Base-by-base conservation (phyloP, 2,888 invertebrate species). In the Drosophila ustulata region DNA sequence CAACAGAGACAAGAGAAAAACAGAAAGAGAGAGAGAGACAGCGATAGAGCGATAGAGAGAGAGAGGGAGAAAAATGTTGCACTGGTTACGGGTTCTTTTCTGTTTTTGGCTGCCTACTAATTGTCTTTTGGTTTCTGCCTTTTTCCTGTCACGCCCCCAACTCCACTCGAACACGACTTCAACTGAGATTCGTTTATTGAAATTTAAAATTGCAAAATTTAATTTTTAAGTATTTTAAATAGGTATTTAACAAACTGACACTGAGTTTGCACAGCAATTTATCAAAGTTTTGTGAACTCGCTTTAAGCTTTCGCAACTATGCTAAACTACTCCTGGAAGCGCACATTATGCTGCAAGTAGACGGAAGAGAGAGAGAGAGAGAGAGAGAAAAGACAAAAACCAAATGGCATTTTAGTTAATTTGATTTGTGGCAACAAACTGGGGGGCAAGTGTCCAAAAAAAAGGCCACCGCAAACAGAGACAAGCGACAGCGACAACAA, bases 281-380 rank as follows among this genome's bases (percentile, higher is more conserved):
- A 88, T 84, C 83, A 84, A 84, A 88, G 78, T 86, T 88, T 86
- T 86, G 37, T 70, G 78, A 84, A 86, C 75, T 71, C 78, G 81
- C 78, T 86, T 86, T 83, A 86, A 88, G 83, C 83, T 75, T 26
- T 55, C 32, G 64, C 66, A 63, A 66, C 79, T 75, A 75, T 78
- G 75, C 75, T 77, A 78, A 75, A 75, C 75, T 75, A 78, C 53
- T 58, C 75, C 80, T 90, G 87, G 90, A 91, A 91, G 85, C 89
- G 91, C 80, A 90, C 91, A 87, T 77, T 85, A 77, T 80, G 90
- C 79, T 89, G 91, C 91, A 86, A 86, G 80, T 91, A 90, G 82
- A 75, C 39, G n/a, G 90, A 79, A 73, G 32, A 62, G 37, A 62
- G 5, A 62, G 32, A 53, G 53, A 63, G 46, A 56, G 41, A 63